Conservation (phyloP, 2,888 invertebrate genomes). For the Scrobipalpa atriplicella region DNA sequence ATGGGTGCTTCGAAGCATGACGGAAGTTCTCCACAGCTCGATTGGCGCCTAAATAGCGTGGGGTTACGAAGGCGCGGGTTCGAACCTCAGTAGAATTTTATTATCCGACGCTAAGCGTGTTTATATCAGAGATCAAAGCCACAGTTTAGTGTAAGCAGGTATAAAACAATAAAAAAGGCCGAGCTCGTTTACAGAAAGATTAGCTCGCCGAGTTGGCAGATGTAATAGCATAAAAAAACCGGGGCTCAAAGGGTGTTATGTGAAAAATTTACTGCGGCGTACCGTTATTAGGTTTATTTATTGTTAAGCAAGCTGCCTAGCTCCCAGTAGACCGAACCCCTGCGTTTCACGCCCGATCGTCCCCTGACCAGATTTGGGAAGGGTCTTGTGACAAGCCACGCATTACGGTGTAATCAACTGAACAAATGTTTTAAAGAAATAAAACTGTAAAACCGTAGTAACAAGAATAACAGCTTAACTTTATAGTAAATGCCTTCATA, state of each 20-base stretch:
- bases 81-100: conserved; percentile 25
- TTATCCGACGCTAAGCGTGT: conserved; percentile 20
- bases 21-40: conserved; percentile 44
- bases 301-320: conserved; percentile 39
- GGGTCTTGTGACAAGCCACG: conserved; percentile 6
- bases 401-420: conserved; percentile 2
- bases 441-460: background rate
- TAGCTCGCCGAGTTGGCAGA: conserved; percentile 32
- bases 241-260: conserved; percentile 42
- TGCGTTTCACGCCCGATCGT: conserved; percentile 34
- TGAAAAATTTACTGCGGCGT: conserved; percentile 44
- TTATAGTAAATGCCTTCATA: background rate
- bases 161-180: conserved; percentile 31
- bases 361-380: conserved; percentile 32
- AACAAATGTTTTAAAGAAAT: background rate
- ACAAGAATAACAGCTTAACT: background rate
- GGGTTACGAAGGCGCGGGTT: conserved; percentile 26
- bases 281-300: conserved; percentile 47
- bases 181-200: conserved; percentile 27
- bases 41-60: conserved; percentile 45
- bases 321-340: conserved; percentile 35
- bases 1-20: conserved; percentile 43
- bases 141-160: conserved; percentile 6
- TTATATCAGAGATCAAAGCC: conserved; percentile 28
- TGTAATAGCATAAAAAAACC: conserved; percentile 35